Conservation (phyloP, 2,888 invertebrate genomes). For the Silvanus unidentatus region DNA sequence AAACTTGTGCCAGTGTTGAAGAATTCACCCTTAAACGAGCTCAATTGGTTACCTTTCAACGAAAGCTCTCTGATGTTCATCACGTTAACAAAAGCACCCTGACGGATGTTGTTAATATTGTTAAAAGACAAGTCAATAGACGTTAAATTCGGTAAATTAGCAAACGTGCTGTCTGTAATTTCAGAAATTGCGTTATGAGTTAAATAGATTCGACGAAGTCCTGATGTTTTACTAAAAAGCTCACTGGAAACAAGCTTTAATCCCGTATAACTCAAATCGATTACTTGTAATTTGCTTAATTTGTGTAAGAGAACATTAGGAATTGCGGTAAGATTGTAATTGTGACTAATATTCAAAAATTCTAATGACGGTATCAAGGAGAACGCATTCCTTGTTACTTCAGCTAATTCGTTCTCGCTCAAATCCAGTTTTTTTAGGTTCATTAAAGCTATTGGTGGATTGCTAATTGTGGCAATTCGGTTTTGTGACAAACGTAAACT, state of each 20-base stretch:
- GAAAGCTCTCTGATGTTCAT: conserved; percentile 67
- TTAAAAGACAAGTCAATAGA: conserved; percentile 74
- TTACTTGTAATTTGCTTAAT: conserved; percentile 58
- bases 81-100: conserved; percentile 71
- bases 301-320: conserved; percentile 65
- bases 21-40: conserved; percentile 76
- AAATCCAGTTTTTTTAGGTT: conserved; percentile 67
- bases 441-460: conserved; percentile 57
- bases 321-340: conserved; percentile 60
- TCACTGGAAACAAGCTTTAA: conserved; percentile 69
- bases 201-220: conserved; percentile 63
- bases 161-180: conserved; percentile 70
- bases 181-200: conserved; percentile 70
- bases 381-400: conserved; percentile 64
- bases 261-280: conserved; percentile 71
- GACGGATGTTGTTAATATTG: conserved; percentile 67
- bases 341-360: conserved; percentile 70
- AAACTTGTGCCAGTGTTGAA: conserved; percentile 79
- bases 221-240: conserved; percentile 60
- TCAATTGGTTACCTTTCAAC: conserved; percentile 70
- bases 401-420: conserved; percentile 72
- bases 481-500: conserved; percentile 70
- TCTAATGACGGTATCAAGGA: conserved; percentile 60
- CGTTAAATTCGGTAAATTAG: conserved; percentile 68
- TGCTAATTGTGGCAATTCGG: conserved; percentile 61